phyloP scores from a whole-genome alignment of 1,140 invertebrate species.

The Coelopa frigida region DNA sequence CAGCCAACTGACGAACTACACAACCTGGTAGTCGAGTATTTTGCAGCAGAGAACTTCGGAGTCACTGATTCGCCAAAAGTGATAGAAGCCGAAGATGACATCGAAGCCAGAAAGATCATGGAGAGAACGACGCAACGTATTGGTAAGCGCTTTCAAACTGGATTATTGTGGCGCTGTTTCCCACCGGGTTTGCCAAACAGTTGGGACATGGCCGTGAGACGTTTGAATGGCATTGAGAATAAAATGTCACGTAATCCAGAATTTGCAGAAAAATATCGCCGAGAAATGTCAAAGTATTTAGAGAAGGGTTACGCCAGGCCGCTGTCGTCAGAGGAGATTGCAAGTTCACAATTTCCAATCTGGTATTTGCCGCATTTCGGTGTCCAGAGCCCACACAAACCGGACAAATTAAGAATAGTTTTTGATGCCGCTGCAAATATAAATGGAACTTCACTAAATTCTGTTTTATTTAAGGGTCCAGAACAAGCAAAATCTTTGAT shows the following conservation, averaged over 20 bases:
- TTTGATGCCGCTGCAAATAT: conserved; percentile 25
- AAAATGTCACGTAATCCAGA: conserved; percentile 12
- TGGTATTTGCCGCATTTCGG: conserved; percentile 39
- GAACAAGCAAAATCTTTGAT: conserved; percentile 24
- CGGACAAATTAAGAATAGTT: conserved; percentile 24
- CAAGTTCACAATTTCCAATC: background rate
- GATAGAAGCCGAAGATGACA: background rate
- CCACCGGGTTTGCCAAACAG: conserved; percentile 7
- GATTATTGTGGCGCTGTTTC: conserved; percentile 17
- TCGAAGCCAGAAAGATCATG: conserved; percentile 1
- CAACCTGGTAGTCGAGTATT: no score
- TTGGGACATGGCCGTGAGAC: background rate
- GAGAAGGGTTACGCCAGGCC: conserved; percentile 16
- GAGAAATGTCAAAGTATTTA: conserved; percentile 18
- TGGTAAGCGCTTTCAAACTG: conserved; percentile 12
- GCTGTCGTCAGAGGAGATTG: background rate
- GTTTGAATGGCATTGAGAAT: conserved; percentile 9
- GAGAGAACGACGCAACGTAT: background rate
- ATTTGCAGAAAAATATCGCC: conserved; percentile 9
- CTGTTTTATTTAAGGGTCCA: conserved; percentile 23
- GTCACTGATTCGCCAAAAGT: no score
- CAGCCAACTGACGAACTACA: no score
- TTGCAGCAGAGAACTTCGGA: no score
- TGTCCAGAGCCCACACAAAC: conserved; percentile 24
- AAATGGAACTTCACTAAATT: conserved; percentile 22